A percentile compares a stretch with the other conserved stretches of the same genome.
phyloP scores from a whole-genome alignment of 2,113 vertebrate species.

The Merops nubicus region DNA sequence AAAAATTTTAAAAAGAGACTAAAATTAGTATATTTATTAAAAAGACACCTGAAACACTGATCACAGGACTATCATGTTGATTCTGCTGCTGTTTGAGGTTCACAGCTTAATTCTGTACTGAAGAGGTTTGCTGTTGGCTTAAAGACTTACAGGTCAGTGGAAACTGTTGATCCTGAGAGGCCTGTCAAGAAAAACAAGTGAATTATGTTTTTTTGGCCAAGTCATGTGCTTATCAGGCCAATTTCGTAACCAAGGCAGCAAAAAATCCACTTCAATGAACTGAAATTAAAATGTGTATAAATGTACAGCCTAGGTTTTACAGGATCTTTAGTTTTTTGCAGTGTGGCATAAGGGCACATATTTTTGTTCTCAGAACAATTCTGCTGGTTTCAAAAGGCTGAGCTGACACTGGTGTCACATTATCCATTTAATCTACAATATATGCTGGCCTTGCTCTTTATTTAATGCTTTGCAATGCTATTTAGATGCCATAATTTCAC shows the following conservation, averaged over 20 bases:
- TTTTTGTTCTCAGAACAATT: constrained; percentile 37
- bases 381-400: not conserved
- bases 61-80: not conserved
- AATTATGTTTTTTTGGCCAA: constrained; percentile 41
- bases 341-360: not conserved
- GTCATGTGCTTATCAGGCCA: constrained; percentile 34
- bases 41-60: not conserved
- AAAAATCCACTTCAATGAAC: constrained; percentile 28
- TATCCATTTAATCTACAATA: constrained; percentile 10
- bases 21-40: constrained; percentile 7
- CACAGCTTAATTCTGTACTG: not conserved
- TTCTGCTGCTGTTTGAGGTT: not conserved
- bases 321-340: not conserved
- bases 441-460: not conserved
- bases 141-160: constrained; percentile 60
- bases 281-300: constrained; percentile 37
- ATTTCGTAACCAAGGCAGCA: constrained; percentile 50
- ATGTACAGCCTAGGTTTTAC: not conserved
- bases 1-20: not conserved
- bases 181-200: constrained; percentile 55
- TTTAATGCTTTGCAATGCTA: not conserved
- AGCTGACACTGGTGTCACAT: not conserved
- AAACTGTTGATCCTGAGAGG: constrained; percentile 58
- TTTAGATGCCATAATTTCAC: constrained; percentile 26
- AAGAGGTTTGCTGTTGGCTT: not conserved